A percentile compares a stretch with the other conserved stretches of the same genome.
These are phyloP conservation scores for Cheilinus undulatus DNA, from an alignment of 2,113 vertebrate genomes.

Conservation along the genomic window DNA sequence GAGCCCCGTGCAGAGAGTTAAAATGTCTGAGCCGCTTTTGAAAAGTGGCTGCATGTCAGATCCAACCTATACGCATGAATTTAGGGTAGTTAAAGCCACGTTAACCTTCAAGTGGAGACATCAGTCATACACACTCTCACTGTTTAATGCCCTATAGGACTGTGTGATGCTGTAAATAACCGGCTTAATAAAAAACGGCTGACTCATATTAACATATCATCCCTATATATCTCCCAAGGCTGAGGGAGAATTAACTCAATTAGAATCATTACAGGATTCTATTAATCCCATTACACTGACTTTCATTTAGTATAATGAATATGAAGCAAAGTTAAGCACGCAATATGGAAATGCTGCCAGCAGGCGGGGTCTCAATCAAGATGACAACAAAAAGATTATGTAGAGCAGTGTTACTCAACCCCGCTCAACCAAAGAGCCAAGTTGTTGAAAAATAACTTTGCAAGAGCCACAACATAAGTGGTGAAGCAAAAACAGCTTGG, in stretches of 20 bases:
- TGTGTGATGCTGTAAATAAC: conserved; percentile 27
- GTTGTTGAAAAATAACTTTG: too few relatives aligned
- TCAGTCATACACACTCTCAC: conserved; percentile 38
- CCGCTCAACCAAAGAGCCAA: too few relatives aligned
- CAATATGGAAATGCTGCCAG: too few relatives aligned
- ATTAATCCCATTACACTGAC: not conserved
- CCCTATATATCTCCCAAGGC: not conserved
- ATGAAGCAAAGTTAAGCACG: too few relatives aligned
- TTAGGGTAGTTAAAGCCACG: conserved; percentile 53
- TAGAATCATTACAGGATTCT: conserved; percentile 9
- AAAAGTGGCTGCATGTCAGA: conserved; percentile 34
- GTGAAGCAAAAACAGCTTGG: too few relatives aligned
- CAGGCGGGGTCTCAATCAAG: too few relatives aligned
- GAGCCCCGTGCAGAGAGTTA: conserved; percentile 48
- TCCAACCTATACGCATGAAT: conserved; percentile 40
- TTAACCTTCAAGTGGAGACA: conserved; percentile 44
- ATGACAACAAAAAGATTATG: too few relatives aligned
- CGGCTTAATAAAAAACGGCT: conserved; percentile 6
- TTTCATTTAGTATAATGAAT: not conserved
- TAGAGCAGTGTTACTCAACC: too few relatives aligned
- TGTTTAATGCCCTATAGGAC: conserved; percentile 25
- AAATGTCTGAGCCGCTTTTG: conserved; percentile 50
- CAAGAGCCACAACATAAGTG: too few relatives aligned
- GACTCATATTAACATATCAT: conserved; percentile 1
- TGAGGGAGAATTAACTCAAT: not conserved